phyloP scores from a whole-genome alignment of 2,113 vertebrate genomes.

The Gymnocephalus cernua region DNA sequence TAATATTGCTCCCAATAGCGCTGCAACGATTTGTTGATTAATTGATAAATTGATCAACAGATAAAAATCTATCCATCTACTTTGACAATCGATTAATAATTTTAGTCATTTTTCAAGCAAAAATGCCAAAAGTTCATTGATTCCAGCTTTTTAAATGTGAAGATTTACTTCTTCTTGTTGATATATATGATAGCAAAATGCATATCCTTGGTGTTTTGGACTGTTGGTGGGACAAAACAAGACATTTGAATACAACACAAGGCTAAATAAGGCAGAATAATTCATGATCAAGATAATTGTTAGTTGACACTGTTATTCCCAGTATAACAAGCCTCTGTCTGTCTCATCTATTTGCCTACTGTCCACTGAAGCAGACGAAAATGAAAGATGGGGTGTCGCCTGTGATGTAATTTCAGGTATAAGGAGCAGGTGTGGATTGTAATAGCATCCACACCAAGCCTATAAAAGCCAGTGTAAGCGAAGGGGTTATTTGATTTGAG shows the following conservation, averaged over 20 bases:
- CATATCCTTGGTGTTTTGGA: background rate
- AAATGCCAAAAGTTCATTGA: background rate
- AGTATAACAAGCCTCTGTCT: background rate
- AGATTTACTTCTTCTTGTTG: background rate
- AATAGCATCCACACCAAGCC: slow-evolving; percentile 21
- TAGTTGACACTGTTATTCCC: background rate
- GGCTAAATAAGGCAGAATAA: background rate
- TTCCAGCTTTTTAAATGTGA: background rate
- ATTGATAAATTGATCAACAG: background rate
- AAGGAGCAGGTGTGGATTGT: slow-evolving; percentile 69
- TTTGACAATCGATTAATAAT: background rate
- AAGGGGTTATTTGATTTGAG: slow-evolving; percentile 24
- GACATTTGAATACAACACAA: background rate
- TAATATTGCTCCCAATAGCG: background rate
- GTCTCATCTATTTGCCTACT: background rate
- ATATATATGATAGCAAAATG: background rate
- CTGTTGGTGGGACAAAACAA: background rate
- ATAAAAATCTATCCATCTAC: no score
- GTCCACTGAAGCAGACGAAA: background rate
- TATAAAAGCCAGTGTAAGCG: slow-evolving; percentile 5
- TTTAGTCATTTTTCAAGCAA: background rate
- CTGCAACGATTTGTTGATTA: background rate
- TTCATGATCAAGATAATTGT: rapidly evolving
- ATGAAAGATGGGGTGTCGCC: slow-evolving; percentile 28
- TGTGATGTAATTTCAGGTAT: slow-evolving; percentile 38